phyloP scores from a whole-genome alignment of 2,888 invertebrate species.

The Tiphia femorata region DNA sequence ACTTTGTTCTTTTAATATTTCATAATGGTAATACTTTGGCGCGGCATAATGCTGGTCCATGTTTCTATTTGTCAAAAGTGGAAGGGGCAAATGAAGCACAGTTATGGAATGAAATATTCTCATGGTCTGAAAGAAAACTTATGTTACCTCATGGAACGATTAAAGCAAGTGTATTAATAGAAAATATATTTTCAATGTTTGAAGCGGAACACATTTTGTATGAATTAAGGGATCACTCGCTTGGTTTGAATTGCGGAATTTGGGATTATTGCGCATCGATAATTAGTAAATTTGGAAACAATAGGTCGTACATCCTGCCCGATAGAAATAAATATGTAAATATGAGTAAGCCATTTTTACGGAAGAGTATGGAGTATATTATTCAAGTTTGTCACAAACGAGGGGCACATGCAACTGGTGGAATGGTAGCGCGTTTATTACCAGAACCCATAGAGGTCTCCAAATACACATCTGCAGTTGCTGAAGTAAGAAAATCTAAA shows the following conservation, averaged over 20 bases:
- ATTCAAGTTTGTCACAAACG: conserved; percentile 74
- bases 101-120: conserved; percentile 80
- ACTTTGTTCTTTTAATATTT: conserved; percentile 78
- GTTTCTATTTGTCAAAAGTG: conserved; percentile 80
- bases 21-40: conserved; percentile 74
- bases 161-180: conserved; percentile 80
- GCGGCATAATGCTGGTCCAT: conserved; percentile 75
- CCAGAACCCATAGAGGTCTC: conserved; percentile 62
- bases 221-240: too few relatives aligned
- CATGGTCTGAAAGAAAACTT: conserved; percentile 74
- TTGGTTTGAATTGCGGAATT: too few relatives aligned
- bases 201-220: conserved; percentile 79
- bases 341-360: conserved; percentile 76
- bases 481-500: conserved; percentile 71
- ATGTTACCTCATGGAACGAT: conserved; percentile 75
- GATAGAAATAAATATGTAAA: conserved; percentile 79
- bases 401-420: conserved; percentile 76
- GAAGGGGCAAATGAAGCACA: conserved; percentile 76
- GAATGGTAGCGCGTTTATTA: conserved; percentile 77
- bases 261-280: too few relatives aligned
- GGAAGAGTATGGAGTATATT: conserved; percentile 75
- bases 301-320: conserved; percentile 75
- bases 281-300: conserved; percentile 76
- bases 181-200: conserved; percentile 78
- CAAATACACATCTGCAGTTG: conserved; percentile 66